Percentiles rank a stretch among this genome's conserved stretches.
Conservation (phyloP, 2,113 vertebrate genomes). For the Anhinga anhinga region DNA sequence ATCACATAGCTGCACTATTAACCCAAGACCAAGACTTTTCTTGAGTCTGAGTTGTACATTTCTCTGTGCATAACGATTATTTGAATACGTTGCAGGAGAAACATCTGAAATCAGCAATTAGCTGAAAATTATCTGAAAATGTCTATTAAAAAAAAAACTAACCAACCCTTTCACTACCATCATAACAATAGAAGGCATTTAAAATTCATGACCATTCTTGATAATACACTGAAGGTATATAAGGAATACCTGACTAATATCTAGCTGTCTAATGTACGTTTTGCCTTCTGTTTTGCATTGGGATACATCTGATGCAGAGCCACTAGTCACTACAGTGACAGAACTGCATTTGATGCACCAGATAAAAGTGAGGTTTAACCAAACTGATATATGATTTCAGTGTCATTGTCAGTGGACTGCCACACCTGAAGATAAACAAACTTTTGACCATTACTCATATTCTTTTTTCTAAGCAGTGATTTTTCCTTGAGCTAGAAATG, state of each 20-base stretch:
- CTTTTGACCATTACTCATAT: background rate
- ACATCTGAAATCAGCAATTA: background rate
- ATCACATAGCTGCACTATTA: background rate
- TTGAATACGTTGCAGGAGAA: background rate
- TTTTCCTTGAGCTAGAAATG: background rate
- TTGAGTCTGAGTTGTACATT: background rate
- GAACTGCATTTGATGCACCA: background rate
- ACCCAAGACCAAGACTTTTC: background rate
- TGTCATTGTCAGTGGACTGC: background rate
- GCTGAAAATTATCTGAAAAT: background rate
- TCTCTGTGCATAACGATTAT: background rate
- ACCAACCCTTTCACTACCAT: background rate
- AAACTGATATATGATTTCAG: background rate
- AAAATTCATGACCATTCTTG: background rate
- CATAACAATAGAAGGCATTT: background rate
- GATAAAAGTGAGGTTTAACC: background rate
- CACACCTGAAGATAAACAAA: background rate
- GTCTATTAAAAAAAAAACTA: background rate
- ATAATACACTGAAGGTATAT: background rate
- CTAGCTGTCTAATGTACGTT: background rate
- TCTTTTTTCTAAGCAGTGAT: background rate
- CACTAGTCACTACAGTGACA: background rate
- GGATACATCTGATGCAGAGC: background rate
- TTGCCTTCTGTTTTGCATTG: background rate
- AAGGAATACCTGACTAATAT: background rate